phyloP scores from a whole-genome alignment of 2,113 vertebrate genomes.

The Aspidoscelis tigris region DNA sequence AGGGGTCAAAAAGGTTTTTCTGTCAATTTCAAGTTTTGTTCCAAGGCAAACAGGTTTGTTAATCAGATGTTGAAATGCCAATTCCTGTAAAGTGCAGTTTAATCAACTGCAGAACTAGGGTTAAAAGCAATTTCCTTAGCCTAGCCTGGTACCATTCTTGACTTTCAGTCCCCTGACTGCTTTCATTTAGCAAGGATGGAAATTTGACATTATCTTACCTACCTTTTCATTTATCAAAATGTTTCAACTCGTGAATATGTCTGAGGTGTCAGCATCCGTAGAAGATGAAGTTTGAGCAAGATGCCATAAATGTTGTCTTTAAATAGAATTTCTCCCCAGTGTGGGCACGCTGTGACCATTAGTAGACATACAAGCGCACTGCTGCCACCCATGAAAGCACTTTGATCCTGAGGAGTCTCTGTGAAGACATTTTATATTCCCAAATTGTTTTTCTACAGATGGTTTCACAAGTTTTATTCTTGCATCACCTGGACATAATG shows the following conservation, averaged over 20 bases:
- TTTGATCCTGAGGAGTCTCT: not conserved
- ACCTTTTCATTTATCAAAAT: not conserved
- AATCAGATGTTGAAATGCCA: too few species aligned
- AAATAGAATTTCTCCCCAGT: not conserved
- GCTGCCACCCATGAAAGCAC: not conserved
- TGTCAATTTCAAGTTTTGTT: too few species aligned
- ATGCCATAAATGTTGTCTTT: not conserved
- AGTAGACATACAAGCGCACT: not conserved
- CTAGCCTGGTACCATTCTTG: not conserved
- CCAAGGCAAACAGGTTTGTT: too few species aligned
- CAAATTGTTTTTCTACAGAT: not conserved
- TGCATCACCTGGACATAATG: not conserved
- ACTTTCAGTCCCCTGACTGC: not conserved
- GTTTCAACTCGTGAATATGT: not conserved
- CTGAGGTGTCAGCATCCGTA: not conserved
- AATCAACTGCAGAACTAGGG: not conserved
- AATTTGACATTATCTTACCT: too few species aligned
- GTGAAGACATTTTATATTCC: not conserved
- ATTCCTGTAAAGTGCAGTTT: too few species aligned
- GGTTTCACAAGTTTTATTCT: not conserved
- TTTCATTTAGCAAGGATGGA: not conserved
- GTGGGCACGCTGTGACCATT: not conserved
- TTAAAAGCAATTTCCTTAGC: not conserved
- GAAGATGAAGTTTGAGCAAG: not conserved
- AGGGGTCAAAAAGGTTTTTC: too few species aligned